A percentile compares a stretch with the other conserved stretches of the same genome.
These are phyloP conservation scores for Tangara arthus DNA, from an alignment of 2,797 vertebrate species.

Conservation along the genomic window DNA sequence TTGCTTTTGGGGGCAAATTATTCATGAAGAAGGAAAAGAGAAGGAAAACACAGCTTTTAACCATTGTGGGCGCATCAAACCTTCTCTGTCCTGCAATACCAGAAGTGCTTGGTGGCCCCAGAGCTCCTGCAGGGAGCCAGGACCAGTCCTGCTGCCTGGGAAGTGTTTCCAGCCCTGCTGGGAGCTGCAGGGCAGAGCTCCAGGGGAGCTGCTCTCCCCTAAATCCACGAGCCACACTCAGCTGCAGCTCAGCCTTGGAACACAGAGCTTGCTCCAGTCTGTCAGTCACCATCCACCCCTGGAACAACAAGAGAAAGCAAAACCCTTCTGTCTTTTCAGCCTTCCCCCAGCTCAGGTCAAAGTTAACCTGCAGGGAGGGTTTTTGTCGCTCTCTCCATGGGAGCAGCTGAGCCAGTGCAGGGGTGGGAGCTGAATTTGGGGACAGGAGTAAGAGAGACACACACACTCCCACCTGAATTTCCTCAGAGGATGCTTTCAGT, in stretches of 20 bases:
- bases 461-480: neutral
- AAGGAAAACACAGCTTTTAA: neutral
- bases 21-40: neutral
- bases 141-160: neutral
- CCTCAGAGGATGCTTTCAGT: neutral
- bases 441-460: neutral
- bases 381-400: neutral
- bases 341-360: neutral
- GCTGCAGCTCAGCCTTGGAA: neutral
- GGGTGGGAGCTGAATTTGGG: neutral
- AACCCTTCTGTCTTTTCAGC: neutral
- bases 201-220: neutral
- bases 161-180: neutral
- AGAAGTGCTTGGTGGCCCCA: neutral
- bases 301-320: neutral
- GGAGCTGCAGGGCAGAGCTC: neutral
- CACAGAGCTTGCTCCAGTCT: neutral
- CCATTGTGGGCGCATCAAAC: neutral
- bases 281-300: neutral
- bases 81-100: neutral
- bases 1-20: neutral
- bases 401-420: neutral
- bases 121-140: neutral
- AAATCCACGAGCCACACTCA: neutral
- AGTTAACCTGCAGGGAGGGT: neutral